phyloP scores from a whole-genome alignment of 2,888 invertebrate species.

The Yponomeuta malinellus region DNA sequence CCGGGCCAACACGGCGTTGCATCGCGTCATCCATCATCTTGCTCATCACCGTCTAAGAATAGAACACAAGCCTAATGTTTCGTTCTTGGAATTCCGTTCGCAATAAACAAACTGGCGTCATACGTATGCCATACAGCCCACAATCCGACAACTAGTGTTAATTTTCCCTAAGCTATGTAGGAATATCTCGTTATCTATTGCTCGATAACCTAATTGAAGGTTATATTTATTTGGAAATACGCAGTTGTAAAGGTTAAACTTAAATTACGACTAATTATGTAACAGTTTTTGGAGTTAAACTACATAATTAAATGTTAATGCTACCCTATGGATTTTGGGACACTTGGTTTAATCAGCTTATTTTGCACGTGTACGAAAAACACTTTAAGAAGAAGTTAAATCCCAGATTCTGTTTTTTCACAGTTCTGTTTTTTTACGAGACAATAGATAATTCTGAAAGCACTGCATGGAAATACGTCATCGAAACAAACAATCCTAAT shows the following conservation, averaged over 20 bases:
- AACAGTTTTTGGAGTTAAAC: neutral
- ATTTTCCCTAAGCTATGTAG: slow-evolving; percentile 23
- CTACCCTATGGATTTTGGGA: too few species aligned
- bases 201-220: slow-evolving; percentile 7
- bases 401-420: too few species aligned
- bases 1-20: slow-evolving; percentile 37
- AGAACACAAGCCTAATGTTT: slow-evolving; percentile 54
- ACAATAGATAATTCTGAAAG: too few species aligned
- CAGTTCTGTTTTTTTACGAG: too few species aligned
- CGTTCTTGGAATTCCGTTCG: slow-evolving; percentile 61
- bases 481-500: too few species aligned
- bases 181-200: neutral
- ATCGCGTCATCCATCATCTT: slow-evolving; percentile 64
- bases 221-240: slow-evolving; percentile 3
- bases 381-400: too few species aligned
- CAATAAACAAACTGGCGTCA: slow-evolving; percentile 50
- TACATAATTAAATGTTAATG: neutral
- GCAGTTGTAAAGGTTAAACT: neutral
- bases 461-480: too few species aligned
- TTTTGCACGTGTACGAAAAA: too few species aligned
- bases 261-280: neutral
- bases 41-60: slow-evolving; percentile 66
- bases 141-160: slow-evolving; percentile 23
- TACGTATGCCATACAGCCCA: slow-evolving; percentile 30
- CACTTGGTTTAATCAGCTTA: too few species aligned